Evolutionary conservation across 2,113 vertebrate species (phyloP).

Genomic region (Dipodomys spectabilis): DNA sequence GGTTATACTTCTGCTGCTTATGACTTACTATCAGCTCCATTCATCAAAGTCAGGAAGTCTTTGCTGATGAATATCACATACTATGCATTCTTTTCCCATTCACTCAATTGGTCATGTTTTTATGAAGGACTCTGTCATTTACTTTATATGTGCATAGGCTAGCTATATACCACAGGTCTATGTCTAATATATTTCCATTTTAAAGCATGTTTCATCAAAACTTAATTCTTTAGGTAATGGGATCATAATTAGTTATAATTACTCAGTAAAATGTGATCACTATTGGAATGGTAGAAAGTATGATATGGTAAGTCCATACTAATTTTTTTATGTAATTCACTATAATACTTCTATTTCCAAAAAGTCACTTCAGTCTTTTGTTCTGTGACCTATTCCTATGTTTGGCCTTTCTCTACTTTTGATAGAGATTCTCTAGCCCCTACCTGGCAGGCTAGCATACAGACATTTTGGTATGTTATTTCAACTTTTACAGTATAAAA

Average conservation of each 20-base stretch:
- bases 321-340: not conserved
- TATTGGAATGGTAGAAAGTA: not conserved
- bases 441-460: not conserved
- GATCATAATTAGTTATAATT: not conserved
- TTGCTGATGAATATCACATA: not conserved
- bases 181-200: not conserved
- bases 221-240: not conserved
- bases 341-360: not conserved
- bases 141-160: not conserved
- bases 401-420: not conserved
- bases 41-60: not conserved
- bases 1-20: not conserved
- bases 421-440: not conserved
- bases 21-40: not conserved
- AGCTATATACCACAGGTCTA: not conserved
- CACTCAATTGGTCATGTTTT: not conserved
- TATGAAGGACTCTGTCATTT: not conserved
- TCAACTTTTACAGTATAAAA: not conserved
- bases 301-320: not conserved
- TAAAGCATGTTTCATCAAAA: not conserved
- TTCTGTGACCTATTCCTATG: not conserved
- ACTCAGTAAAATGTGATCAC: not conserved
- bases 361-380: not conserved
- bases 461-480: not conserved
- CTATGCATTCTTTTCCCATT: not conserved